Percentiles rank a stretch among this genome's conserved stretches.
Evolutionary conservation across 2,113 vertebrate genomes (phyloP).

Genomic region (Aspiorhynchus laticeps): DNA sequence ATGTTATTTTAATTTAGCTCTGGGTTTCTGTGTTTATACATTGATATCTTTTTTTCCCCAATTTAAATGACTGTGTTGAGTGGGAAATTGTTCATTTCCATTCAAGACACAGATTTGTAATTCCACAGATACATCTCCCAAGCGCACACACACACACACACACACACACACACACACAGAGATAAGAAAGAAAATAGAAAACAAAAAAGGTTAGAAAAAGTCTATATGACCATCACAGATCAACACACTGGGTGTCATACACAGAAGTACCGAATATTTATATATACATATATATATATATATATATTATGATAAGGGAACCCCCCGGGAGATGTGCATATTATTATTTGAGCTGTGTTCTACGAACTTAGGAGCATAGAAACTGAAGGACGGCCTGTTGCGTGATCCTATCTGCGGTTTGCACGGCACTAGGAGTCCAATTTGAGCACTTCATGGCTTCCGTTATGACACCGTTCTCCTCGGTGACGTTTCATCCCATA

Average conservation of each 20-base stretch:
- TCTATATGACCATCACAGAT: slow-evolving; percentile 44
- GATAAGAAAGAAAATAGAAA: slow-evolving; percentile 11
- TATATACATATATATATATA: background rate
- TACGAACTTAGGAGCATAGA: background rate
- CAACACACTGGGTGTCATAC: slow-evolving; percentile 14
- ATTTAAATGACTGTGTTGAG: slow-evolving; percentile 52
- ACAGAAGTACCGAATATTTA: slow-evolving; percentile 13
- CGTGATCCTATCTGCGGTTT: background rate
- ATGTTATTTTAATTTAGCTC: slow-evolving; percentile 16
- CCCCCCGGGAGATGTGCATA: slow-evolving; percentile 30
- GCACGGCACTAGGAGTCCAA: background rate
- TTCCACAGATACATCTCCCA: slow-evolving; percentile 27
- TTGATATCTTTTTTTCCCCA: slow-evolving; percentile 60
- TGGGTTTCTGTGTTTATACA: slow-evolving; percentile 63
- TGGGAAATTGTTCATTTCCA: background rate
- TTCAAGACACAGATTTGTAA: slow-evolving; percentile 28
- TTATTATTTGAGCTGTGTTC: slow-evolving; percentile 15
- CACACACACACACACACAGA: background rate
- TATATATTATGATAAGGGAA: background rate
- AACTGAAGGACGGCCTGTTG: slow-evolving; percentile 15
- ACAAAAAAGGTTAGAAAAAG: slow-evolving; percentile 20
- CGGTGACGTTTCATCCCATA: background rate
- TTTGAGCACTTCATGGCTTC: background rate
- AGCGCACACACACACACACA: slow-evolving; percentile 58
- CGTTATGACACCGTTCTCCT: background rate